Conservation (phyloP, 2,113 vertebrate genomes). For the Copsychus sechellarum region DNA sequence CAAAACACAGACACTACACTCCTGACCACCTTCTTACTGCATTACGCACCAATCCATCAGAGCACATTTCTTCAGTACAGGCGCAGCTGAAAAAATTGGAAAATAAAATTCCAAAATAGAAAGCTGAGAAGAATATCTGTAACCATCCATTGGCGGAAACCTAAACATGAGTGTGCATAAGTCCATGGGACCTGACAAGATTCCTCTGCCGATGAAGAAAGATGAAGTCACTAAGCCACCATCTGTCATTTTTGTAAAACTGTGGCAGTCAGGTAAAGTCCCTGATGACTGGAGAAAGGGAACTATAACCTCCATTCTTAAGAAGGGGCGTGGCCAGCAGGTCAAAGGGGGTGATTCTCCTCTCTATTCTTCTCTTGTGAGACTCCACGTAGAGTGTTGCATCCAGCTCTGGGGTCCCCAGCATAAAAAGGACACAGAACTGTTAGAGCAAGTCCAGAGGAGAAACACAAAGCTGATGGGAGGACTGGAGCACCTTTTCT, state of each 20-base stretch:
- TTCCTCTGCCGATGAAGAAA: background rate
- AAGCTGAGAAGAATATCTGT: background rate
- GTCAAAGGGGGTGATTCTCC: background rate
- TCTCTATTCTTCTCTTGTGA: background rate
- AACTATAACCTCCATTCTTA: background rate
- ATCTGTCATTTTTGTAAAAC: background rate
- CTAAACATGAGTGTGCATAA: background rate
- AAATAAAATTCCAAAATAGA: background rate
- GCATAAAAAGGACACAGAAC: background rate
- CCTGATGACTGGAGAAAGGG: background rate
- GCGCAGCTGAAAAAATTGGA: background rate
- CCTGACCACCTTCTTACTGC: background rate
- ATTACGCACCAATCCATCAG: background rate
- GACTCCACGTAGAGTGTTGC: background rate
- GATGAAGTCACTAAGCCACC: background rate
- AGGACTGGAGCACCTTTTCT: background rate
- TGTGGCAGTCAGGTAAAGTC: accelerated
- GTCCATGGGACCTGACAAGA: background rate
- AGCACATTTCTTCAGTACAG: background rate
- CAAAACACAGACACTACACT: background rate
- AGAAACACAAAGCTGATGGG: background rate
- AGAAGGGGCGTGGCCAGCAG: background rate
- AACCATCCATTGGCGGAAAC: background rate
- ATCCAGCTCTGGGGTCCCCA: background rate
- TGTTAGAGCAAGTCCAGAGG: background rate